Evolutionary conservation across 2,888 invertebrate species (phyloP).

Genomic region (Pachydiplax longipennis): DNA sequence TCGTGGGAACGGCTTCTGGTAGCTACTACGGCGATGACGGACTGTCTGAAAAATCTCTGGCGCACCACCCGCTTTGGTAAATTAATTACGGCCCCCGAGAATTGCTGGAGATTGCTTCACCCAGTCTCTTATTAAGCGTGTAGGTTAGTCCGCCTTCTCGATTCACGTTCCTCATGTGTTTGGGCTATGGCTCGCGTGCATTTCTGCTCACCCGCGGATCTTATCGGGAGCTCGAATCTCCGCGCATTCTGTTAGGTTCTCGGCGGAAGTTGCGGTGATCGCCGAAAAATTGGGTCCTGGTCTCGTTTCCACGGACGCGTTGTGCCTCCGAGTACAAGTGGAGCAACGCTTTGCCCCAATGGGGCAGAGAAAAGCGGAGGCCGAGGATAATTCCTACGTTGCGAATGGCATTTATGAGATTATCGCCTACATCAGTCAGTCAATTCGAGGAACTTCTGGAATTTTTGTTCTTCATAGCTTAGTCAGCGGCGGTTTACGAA

Average conservation of each 20-base stretch:
- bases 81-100: neutral
- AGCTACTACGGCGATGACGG: neutral
- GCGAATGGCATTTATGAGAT: too few relatives aligned
- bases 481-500: too few relatives aligned
- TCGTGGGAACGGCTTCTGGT: neutral
- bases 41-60: neutral
- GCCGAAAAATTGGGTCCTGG: slow-evolving; percentile 2
- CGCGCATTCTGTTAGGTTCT: neutral
- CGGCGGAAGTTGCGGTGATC: slow-evolving; percentile 12
- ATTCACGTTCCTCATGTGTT: neutral
- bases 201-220: neutral
- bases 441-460: too few relatives aligned
- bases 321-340: neutral
- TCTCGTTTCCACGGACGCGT: slow-evolving; percentile 35
- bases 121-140: neutral
- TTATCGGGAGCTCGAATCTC: slow-evolving; percentile 2
- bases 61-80: neutral
- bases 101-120: neutral
- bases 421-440: too few relatives aligned
- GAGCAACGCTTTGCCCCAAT: neutral
- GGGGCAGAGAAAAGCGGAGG: neutral
- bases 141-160: too few relatives aligned
- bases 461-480: too few relatives aligned
- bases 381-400: too few relatives aligned
- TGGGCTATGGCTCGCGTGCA: neutral